Percentiles rank a stretch among this genome's conserved stretches.
These are phyloP conservation scores for Bibio marci DNA, from an alignment of 2,888 invertebrate genomes.

Conservation along the genomic window DNA sequence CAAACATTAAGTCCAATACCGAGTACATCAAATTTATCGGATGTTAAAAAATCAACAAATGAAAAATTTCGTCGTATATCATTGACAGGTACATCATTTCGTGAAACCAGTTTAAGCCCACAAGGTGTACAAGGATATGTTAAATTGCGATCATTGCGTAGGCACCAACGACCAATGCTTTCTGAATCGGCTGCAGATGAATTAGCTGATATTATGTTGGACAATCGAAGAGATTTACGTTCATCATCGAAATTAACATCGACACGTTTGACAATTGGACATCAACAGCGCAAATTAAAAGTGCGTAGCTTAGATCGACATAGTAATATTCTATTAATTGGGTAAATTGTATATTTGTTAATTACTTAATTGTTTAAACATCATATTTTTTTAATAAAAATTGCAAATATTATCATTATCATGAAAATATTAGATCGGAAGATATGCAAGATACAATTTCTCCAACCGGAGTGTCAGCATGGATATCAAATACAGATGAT, in stretches of 20 bases:
- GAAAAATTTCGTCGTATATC: conserved; percentile 20
- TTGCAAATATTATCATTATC: background rate
- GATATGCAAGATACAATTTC: conserved; percentile 23
- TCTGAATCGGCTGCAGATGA: conserved; percentile 44
- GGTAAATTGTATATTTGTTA: too few species aligned
- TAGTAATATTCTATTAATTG: conserved; percentile 11
- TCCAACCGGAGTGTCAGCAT: conserved; percentile 4
- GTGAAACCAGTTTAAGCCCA: conserved; percentile 38
- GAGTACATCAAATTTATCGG: conserved; percentile 57
- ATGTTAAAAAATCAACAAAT: conserved; percentile 24
- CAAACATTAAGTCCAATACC: conserved; percentile 77
- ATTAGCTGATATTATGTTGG: conserved; percentile 32
- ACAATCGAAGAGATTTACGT: too few species aligned
- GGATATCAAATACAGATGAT: conserved; percentile 13
- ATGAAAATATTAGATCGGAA: conserved; percentile 15
- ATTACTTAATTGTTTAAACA: background rate
- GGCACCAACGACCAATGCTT: conserved; percentile 45
- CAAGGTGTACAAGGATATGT: conserved; percentile 63
- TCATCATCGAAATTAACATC: conserved; percentile 4
- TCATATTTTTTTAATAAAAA: background rate
- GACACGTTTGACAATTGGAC: conserved; percentile 21
- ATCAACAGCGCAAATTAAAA: conserved; percentile 23
- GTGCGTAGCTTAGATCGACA: conserved; percentile 26
- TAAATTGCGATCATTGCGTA: conserved; percentile 48
- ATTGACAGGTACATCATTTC: conserved; percentile 18